Base-by-base conservation (phyloP, 2,888 invertebrate species). In the Meganola albula region DNA sequence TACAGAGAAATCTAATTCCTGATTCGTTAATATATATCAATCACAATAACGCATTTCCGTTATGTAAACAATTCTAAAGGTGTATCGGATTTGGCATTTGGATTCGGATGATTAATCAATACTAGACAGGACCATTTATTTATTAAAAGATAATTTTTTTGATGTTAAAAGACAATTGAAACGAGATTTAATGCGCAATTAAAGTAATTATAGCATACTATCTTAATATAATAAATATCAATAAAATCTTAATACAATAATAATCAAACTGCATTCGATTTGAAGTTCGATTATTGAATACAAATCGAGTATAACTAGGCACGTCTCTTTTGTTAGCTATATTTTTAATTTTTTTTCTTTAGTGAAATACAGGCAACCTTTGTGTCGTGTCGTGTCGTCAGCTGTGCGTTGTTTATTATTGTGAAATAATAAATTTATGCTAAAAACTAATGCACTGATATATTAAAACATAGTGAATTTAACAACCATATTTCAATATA, bases 401-500 rank as follows among this genome's bases (percentile, higher is more conserved):
- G 44, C 34, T 48, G n/a, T n/a, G 48, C 34, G 33, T 53, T 51
- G 56, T 55, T 53, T 53, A 42, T 52, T 52, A 48, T 48, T 46
- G 40, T 36, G 40, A 40, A 56, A 46, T 53, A 53, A 52, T 55
- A 55, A 42, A 34, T n/a, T n/a, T n/a, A n/a, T n/a, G n/a, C n/a
- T n/a, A n/a, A n/a, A n/a, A n/a, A n/a, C n/a, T n/a, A n/a, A n/a
- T n/a, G n/a, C n/a, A n/a, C n/a, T n/a, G n/a, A n/a, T n/a, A n/a
- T n/a, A 20, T n/a, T 31, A 24, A 27, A 33, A 27, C 24, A 22
- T n/a, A 24, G 27, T 24, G 12, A 29, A 14, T n/a, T n/a, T n/a
- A n/a, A n/a, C n/a, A n/a, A n/a, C n/a, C n/a, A n/a, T n/a, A n/a
- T n/a, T n/a, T n/a, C n/a, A n/a, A n/a, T n/a, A n/a, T n/a, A n/a